Evolutionary conservation across 2,888 invertebrate species (phyloP), one percentile per base, ranked within the genome.

Genomic region (Crocallis elinguaria): DNA sequence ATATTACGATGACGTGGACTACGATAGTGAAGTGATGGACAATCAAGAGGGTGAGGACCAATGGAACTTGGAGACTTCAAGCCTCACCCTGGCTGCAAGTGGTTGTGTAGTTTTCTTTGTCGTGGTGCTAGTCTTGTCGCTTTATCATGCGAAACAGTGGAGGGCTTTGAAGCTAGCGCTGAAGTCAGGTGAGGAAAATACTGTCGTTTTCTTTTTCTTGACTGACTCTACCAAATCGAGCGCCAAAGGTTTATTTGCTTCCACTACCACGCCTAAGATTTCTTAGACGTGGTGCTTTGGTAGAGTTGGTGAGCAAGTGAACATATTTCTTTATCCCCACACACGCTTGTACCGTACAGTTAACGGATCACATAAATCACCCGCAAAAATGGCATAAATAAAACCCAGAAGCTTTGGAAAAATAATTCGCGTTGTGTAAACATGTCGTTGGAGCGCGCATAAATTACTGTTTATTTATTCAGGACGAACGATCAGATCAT

Each of bases 71-170:
- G 95, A 96, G 76, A 94, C 95, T 49, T 93, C 94, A 39, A 94
- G 95, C 49, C 91, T 96, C 71, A 93, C 94, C 56, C 84, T 95
- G 64, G 96, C 96, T 39, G 94, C 95, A 27, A 93, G 94, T 77
- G 95, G 95, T 60, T 96, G 96, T 90, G 92, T 96, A 53, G 91
- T 96, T 76, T 96, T 96, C 92, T 96, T 96, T 91, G 89, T 95
- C 69, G 95, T 95, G 63, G 95, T 96, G 77, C 93, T 95, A 66
- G 93, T 94, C 72, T 94, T 96, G 79, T 95, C 95, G 66, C 86
- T 96, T 69, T 94, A 96, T 73, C 96, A 96, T 78, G 95, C 95
- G 68, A 93, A 94, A 73, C 96, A 96, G 81, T 96, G 96, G 96
- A 93, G 94, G 79, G 93, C 94, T 75, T 93, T 96, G 77, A 96